Evolutionary conservation across 2,797 vertebrate genomes (phyloP), one percentile per base, ranked within the genome.

Genomic region (Pseudopleuronectes americanus): DNA sequence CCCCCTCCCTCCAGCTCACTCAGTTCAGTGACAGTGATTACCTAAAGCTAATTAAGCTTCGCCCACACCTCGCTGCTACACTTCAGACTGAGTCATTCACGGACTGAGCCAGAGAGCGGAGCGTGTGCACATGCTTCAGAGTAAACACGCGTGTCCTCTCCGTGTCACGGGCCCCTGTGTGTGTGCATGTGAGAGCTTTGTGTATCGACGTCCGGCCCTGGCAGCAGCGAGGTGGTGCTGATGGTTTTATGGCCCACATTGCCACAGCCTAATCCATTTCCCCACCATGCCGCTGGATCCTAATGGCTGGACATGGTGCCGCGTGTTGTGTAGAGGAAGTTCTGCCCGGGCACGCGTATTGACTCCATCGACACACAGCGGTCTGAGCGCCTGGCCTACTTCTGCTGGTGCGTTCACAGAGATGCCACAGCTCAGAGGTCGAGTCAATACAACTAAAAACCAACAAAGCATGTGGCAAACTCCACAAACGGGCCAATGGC

Each of bases 321-420:
- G 14, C 71, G 52, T 62, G 28, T 75, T 57, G 71, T 54, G 43
- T 51, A 81, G 64, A 72, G 78, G 74, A 73, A 76, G 84, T 77
- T 86, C 58, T 83, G 74, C 65, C 70, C 65, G 1, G 61, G 78
- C 65, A 84, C 71, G 79, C 38, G 76, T 89, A 91, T 92, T 48
- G 88, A 92, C 75, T 57, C 12, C 41, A 86, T 90, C 26, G 87
- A 88, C 80, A 38, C 33, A 60, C 67, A 16, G 56, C 63, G 76
- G 70, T 87, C 84, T 51, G 36, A 49, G 65, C 76, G 82, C 17
- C 71, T 88, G 88, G 71, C 89, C 90, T 86, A 92, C 71, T 90
- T 92, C 86, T 84, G 77, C 56, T 64, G 86, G 67, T 74, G 68
- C 73, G 79, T 88, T 87, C 73, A 83, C 74, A 79, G 62, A 68